Evolutionary conservation across 2,113 vertebrate species (phyloP).

Genomic region (Gopherus flavomarginatus): DNA sequence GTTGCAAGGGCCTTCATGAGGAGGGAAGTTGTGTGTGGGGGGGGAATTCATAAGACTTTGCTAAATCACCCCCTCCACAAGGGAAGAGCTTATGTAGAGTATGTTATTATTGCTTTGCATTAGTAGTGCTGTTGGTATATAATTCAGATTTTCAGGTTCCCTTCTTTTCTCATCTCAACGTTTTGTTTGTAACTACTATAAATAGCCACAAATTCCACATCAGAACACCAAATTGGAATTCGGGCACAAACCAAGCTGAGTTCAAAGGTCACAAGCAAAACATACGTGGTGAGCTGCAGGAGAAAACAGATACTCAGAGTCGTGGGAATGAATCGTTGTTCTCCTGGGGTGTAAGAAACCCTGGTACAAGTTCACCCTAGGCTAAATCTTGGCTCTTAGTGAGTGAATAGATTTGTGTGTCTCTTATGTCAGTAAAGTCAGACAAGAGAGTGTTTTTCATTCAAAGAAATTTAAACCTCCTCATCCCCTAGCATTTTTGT

Average conservation of each 20-base stretch:
- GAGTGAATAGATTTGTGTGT: neutral
- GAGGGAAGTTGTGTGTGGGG: neutral
- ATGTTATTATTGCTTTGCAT: neutral
- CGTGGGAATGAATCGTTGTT: neutral
- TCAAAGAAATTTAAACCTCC: neutral
- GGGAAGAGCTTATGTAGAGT: neutral
- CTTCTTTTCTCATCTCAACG: neutral
- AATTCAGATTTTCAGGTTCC: neutral
- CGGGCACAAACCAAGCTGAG: neutral
- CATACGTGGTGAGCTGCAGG: neutral
- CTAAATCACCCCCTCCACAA: neutral
- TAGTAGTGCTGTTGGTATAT: neutral
- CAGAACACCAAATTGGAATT: neutral
- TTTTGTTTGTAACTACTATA: neutral
- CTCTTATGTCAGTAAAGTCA: neutral
- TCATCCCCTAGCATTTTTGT: neutral
- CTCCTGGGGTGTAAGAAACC: neutral
- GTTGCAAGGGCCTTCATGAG: neutral
- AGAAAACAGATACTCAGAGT: neutral
- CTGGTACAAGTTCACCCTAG: neutral
- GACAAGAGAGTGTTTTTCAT: neutral
- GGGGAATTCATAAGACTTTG: neutral
- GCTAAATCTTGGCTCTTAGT: neutral
- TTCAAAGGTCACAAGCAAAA: neutral
- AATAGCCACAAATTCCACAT: neutral